Evolutionary conservation across 2,113 vertebrate genomes (phyloP).

Genomic region (Turdus rufiventris): DNA sequence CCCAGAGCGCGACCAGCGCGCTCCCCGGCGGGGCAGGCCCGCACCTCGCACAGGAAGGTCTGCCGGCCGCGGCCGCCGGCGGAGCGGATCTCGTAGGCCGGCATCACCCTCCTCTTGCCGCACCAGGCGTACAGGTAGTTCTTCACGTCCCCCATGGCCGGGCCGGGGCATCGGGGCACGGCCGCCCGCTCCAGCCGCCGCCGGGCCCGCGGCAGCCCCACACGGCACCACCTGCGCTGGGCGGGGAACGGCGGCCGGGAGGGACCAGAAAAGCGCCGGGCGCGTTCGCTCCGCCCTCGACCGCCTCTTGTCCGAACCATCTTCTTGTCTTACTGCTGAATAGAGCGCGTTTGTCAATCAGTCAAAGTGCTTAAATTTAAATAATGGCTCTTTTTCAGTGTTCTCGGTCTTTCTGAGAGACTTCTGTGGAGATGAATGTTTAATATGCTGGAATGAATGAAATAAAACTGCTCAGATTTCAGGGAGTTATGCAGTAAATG

Average conservation of each 20-base stretch:
- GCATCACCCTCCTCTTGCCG: slow-evolving; percentile 88
- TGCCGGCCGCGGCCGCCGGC: slow-evolving; percentile 90
- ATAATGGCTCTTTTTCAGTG: rapidly evolving
- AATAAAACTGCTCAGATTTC: not conserved
- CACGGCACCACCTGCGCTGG: not conserved
- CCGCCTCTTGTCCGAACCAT: too few species aligned
- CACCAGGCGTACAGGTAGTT: slow-evolving; percentile 96
- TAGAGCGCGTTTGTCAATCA: not conserved
- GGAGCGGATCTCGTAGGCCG: slow-evolving; percentile 87
- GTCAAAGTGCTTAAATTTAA: not conserved
- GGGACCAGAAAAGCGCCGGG: not conserved
- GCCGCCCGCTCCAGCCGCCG: too few species aligned
- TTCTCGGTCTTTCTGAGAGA: not conserved
- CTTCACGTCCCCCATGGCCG: slow-evolving; percentile 89
- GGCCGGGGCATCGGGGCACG: not conserved
- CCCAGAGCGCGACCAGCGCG: too few species aligned
- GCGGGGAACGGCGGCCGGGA: too few species aligned
- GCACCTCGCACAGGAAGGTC: slow-evolving; percentile 93
- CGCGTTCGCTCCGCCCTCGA: not conserved
- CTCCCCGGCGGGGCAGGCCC: not conserved
- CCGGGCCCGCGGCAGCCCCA: not conserved
- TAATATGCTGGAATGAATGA: not conserved
- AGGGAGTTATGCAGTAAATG: not conserved
- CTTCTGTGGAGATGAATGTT: not conserved
- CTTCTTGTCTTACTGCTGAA: not conserved